Percentiles rank a stretch among this genome's conserved stretches.
Conservation (phyloP, 1,140 invertebrate species). For the Zaprionus lachaisei region DNA sequence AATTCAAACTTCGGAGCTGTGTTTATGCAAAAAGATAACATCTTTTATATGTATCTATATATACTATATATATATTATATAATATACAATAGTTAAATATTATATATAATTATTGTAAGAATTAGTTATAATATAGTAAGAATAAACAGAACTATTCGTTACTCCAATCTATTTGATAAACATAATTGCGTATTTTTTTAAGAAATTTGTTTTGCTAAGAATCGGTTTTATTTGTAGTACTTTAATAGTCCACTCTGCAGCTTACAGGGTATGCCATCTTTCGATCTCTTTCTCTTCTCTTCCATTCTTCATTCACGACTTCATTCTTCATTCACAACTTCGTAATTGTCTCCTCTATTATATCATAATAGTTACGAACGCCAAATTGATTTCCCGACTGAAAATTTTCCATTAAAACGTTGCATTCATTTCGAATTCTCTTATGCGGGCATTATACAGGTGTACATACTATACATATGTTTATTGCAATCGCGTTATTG, state of each 20-base stretch:
- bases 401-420: conserved; percentile 4
- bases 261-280: background rate
- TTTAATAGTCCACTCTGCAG: background rate
- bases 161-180: background rate
- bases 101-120: too few relatives aligned
- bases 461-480: background rate
- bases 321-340: background rate
- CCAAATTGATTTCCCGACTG: conserved; percentile 3
- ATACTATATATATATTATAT: too few relatives aligned
- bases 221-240: background rate
- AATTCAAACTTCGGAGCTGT: too few relatives aligned
- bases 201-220: background rate
- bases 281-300: background rate
- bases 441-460: conserved; percentile 3
- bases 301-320: background rate
- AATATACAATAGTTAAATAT: too few relatives aligned
- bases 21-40: too few relatives aligned
- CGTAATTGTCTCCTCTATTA: conserved; percentile 1
- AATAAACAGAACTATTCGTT: too few relatives aligned
- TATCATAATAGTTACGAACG: background rate
- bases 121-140: too few relatives aligned
- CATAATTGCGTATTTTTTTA: background rate
- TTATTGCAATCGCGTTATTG: background rate
- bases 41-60: too few relatives aligned
- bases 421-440: conserved; percentile 4